Evolutionary conservation across 2,888 invertebrate genomes (phyloP), one percentile per base, ranked within the genome.

Genomic region (Standfussiana lucernea): DNA sequence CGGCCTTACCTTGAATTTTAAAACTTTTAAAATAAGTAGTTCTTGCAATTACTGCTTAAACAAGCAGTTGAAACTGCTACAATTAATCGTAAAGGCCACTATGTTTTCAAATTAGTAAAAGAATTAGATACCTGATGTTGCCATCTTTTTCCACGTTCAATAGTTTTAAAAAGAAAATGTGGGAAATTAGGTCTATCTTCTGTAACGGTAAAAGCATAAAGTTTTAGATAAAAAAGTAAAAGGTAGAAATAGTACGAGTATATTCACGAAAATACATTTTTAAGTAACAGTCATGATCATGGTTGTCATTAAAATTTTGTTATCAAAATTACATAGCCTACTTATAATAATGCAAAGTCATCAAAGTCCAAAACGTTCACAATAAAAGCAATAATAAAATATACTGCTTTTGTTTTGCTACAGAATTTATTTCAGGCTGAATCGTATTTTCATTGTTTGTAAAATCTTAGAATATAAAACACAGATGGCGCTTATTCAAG

Each of bases 401-500:
- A 4, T 10, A 32, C 4, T 24, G 18, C 1, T 21, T 24, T 40
- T 32, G 8, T 21, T 15, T 72, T 15, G 2, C 3, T 7, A n/a
- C 2, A 1, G 0, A 6, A 1, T 15, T 62, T 18, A 11, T 11
- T 42, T 42, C 2, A 4, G 4, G 0, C 11, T 18, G 18, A 32
- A 11, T 35, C n/a, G 13, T 13, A 11, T 24, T 56, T 24, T 18
- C 4, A 13, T 21, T n/a, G 18, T 32, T 56, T 45, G 35, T 37
- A 18, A 32, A 45, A 37, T 37, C 28, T 32, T 37, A 10, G 2
- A 28, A 13, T 18, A 28, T 0, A 24, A 8, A 24, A 11, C 35
- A 87, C 72, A 93, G 93, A 93, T 93, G 92, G 89, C 91, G 88
- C 59, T 88, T 70, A 18, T 32, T 0, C 18, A 42, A 42, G 7